Base-by-base conservation (phyloP, 2,888 invertebrate species). In the Archips crataeganus region DNA sequence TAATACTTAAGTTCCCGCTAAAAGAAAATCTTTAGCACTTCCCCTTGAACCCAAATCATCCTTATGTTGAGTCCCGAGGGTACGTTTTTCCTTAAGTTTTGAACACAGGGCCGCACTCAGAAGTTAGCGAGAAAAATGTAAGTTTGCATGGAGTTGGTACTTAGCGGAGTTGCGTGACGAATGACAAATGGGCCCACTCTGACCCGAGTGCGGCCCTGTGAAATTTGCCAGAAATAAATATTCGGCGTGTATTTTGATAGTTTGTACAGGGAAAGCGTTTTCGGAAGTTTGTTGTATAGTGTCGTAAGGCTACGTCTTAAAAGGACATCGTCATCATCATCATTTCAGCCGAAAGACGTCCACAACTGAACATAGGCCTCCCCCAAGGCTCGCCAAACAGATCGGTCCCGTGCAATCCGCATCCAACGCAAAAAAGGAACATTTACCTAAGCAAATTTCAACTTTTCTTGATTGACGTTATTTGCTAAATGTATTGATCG, bases 91-190 rank as follows among this genome's bases (percentile, higher is more conserved):
- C 3, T 2, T 9, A 51, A 49, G n/a, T 13, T 13, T 32, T 47
- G 47, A 68, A 23, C 59, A 59, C 68, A 73, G 72, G 62, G 67
- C 62, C 68, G 69, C 70, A 75, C 68, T 75, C 64, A 68, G 59
- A 75, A 75, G 75, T 75, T 75, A 64, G 68, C 47, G 87, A 89
- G 90, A 91, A 90, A 90, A 90, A 90, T 90, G 89, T 86, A 88
- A 90, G 89, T 90, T 90, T 71, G 73, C 74, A 78, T 75, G 73
- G 80, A 87, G 86, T 87, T 49, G 81, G 82, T 87, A 85, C 89
- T 89, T 88, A 83, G 83, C 76, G 76, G 82, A 85, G 89, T 92
- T 86, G 91, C 90, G 89, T 90, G 90, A 83, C 85, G 89, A 87
- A 90, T 92, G 92, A 92, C 91, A 90, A 92, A 92, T 91, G 86